phyloP scores from a whole-genome alignment of 2,113 vertebrate genomes.

The Epinephelus cyanopodus region DNA sequence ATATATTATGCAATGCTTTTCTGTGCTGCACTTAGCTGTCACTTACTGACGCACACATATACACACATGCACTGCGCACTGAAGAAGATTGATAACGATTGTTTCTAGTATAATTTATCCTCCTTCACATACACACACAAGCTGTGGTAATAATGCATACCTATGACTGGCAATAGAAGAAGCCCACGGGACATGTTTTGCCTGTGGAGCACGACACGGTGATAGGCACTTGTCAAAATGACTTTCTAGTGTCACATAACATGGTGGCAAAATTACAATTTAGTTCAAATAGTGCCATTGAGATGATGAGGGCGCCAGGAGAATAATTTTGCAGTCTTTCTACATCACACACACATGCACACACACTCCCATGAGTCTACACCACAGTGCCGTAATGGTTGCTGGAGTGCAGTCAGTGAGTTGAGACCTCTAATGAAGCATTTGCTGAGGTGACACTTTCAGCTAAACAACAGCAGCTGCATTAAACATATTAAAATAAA shows the following conservation, averaged over 20 bases:
- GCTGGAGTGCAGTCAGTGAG: constrained; percentile 50
- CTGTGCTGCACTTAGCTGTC: constrained; percentile 25
- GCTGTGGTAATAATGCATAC: constrained; percentile 21
- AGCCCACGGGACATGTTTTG: constrained; percentile 23
- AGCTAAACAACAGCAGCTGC: constrained; percentile 31
- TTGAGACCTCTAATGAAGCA: constrained; percentile 71
- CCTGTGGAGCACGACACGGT: constrained; percentile 11
- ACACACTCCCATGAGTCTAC: constrained; percentile 35
- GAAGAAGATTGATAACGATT: constrained; percentile 28
- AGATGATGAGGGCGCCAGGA: constrained; percentile 25
- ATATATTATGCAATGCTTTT: constrained; percentile 25
- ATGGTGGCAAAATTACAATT: constrained; percentile 14
- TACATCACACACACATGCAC: constrained; percentile 6
- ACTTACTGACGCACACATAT: not conserved
- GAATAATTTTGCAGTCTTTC: constrained; percentile 18
- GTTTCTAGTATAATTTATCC: not conserved
- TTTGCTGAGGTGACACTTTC: constrained; percentile 74
- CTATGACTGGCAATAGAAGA: constrained; percentile 10
- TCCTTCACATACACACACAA: constrained; percentile 33
- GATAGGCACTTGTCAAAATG: constrained; percentile 33
- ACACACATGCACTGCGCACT: constrained; percentile 6
- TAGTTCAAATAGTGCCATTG: constrained; percentile 15
- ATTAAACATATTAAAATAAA: constrained; percentile 71
- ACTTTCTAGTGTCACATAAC: constrained; percentile 27
- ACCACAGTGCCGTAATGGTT: constrained; percentile 20